Evolutionary conservation across 1,140 invertebrate genomes (phyloP).

Genomic region (Drosophila bipectinata): DNA sequence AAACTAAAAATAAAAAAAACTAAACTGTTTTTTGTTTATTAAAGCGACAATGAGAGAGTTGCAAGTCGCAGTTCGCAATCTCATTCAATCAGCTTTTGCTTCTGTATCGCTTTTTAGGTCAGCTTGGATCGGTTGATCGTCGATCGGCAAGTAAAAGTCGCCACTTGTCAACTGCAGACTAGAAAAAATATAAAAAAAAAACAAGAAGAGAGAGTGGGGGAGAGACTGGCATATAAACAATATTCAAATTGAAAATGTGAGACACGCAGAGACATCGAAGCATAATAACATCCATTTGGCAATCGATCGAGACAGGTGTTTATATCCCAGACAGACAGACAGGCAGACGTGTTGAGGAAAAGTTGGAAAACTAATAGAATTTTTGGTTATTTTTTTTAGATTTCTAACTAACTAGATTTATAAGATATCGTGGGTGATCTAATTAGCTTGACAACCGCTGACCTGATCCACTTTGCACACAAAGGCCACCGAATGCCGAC

Average conservation of each 20-base stretch:
- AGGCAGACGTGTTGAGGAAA: neutral
- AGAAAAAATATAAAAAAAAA: slow-evolving; percentile 48
- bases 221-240: slow-evolving; percentile 68
- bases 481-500: slow-evolving; percentile 11
- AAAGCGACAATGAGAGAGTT: slow-evolving; percentile 38
- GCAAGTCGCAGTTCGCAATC: slow-evolving; percentile 24
- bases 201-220: slow-evolving; percentile 18
- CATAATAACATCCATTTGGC: slow-evolving; percentile 33
- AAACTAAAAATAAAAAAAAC: neutral
- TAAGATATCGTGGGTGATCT: slow-evolving; percentile 14
- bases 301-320: slow-evolving; percentile 19
- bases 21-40: slow-evolving; percentile 26
- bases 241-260: slow-evolving; percentile 75
- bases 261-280: slow-evolving; percentile 46
- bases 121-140: slow-evolving; percentile 52
- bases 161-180: slow-evolving; percentile 63
- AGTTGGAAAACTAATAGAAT: neutral
- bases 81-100: slow-evolving; percentile 68
- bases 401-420: too few species aligned
- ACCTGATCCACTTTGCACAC: slow-evolving; percentile 72
- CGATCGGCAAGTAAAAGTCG: slow-evolving; percentile 72
- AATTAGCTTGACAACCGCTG: slow-evolving; percentile 38
- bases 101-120: slow-evolving; percentile 51
- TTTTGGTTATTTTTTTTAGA: neutral
- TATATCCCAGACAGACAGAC: too few species aligned